Percentiles rank a stretch among this genome's conserved stretches.
These are phyloP conservation scores for Ptilodon capucinus DNA, from an alignment of 2,888 invertebrate genomes.

Conservation along the genomic window DNA sequence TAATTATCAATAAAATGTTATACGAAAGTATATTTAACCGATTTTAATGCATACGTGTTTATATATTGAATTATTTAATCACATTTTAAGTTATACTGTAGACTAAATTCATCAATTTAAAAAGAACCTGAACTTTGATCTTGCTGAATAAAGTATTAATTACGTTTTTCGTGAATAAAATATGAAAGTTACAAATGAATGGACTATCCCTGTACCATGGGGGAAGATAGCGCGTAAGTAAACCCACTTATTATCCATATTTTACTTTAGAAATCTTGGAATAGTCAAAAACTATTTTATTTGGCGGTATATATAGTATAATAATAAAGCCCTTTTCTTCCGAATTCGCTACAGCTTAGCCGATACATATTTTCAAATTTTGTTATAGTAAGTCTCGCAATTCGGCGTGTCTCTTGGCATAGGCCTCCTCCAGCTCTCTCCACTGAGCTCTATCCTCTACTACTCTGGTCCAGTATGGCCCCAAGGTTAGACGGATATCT, in stretches of 20 bases:
- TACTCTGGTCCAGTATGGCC: too few species aligned
- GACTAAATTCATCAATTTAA: neutral
- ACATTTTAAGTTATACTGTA: neutral
- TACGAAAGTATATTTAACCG: neutral
- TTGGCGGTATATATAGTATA: too few species aligned
- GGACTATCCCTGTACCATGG: slow-evolving; percentile 79
- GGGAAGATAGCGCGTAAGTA: slow-evolving; percentile 79
- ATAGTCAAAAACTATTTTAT: too few species aligned
- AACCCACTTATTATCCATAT: neutral
- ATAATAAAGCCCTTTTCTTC: too few species aligned
- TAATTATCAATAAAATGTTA: neutral
- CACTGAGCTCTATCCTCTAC: too few species aligned
- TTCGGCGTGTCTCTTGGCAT: too few species aligned
- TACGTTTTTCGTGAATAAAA: neutral
- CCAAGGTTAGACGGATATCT: too few species aligned
- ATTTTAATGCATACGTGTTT: neutral
- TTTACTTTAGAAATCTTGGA: too few species aligned
- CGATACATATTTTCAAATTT: too few species aligned
- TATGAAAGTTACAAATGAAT: slow-evolving; percentile 34
- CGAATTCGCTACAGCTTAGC: too few species aligned
- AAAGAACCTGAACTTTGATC: slow-evolving; percentile 2
- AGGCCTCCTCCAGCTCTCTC: too few species aligned
- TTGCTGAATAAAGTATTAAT: neutral
- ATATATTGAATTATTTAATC: neutral
- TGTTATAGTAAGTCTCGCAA: too few species aligned